phyloP scores from a whole-genome alignment of 2,888 invertebrate species.

The Papilio protenor region DNA sequence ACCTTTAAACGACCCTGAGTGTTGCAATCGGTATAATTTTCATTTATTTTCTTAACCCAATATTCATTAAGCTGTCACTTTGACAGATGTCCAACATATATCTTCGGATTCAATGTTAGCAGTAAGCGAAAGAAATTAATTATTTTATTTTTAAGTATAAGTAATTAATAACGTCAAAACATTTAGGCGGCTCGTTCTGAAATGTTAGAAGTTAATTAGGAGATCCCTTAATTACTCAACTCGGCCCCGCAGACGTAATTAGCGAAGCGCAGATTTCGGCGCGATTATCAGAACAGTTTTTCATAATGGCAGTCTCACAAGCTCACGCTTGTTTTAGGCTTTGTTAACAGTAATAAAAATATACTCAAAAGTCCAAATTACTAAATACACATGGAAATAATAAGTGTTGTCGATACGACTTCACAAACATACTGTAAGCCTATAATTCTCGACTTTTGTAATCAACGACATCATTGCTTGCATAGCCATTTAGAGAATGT shows the following conservation, averaged over 20 bases:
- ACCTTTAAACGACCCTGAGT: neutral
- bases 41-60: neutral
- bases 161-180: constrained; percentile 65
- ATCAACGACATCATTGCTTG: constrained; percentile 17
- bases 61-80: constrained; percentile 2
- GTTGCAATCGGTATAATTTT: too few relatives aligned
- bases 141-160: constrained; percentile 56
- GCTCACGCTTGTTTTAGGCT: neutral
- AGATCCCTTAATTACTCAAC: constrained; percentile 62
- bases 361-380: too few relatives aligned
- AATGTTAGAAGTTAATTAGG: constrained; percentile 70
- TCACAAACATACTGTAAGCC: neutral
- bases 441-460: too few relatives aligned
- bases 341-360: neutral
- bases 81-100: constrained; percentile 7
- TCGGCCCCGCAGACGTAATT: constrained; percentile 59
- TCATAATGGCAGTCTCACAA: constrained; percentile 7
- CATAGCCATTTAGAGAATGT: constrained; percentile 15
- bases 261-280: constrained; percentile 60
- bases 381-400: neutral
- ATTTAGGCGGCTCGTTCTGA: constrained; percentile 65
- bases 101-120: neutral
- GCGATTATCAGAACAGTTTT: constrained; percentile 56
- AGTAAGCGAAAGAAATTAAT: constrained; percentile 24
- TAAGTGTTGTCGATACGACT: constrained; percentile 26